Base-by-base conservation (phyloP, 2,797 vertebrate species). In the Hoplostethus mediterraneus region DNA sequence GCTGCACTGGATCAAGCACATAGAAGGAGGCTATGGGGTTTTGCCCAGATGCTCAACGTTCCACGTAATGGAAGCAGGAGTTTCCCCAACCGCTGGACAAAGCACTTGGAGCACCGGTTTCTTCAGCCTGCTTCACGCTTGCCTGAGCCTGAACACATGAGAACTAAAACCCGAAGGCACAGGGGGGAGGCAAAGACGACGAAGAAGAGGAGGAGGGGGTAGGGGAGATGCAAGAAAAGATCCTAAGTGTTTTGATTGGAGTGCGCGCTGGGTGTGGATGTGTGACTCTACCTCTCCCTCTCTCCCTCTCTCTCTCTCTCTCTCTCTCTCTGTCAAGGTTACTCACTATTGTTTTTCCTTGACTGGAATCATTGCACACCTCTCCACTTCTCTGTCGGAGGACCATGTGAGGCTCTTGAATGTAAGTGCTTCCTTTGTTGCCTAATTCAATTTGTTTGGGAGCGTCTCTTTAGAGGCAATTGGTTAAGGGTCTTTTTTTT, bases 401-500 rank as follows among this genome's bases (percentile, higher is more conserved):
- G 87, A 91, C 86, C 87, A 93, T 88, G 86, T 88, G 85, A 87
- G 81, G 72, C 79, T 89, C 70, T 83, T 84, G 52, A 90, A 89
- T 69, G 92, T 93, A 92, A 93, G 92, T 93, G 84, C 84, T 75
- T 82, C 87, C 76, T 93, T 90, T 92, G 87, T 93, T 90, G 83
- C 71, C 83, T 83, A 83, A 89, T 87, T 88, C 83, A 89, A 86
- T 79, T 83, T 81, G 73, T 79, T 63, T 70, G 58, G 73, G 56
- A 73, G 51, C 73, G 48, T 60, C 67, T 77, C 73, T 80, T 77
- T 73, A 38, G 33, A 79, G 38, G 82, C 63, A 60, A 55, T 51
- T 56, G 67, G 65, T 78, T 83, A 71, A 49, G 40, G n/a, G 31
- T 61, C 1, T 76, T 67, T 64, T 61, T 59, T 42, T 33, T 59